A percentile compares a stretch with the other conserved stretches of the same genome.
Evolutionary conservation across 1,140 invertebrate genomes (phyloP).

Genomic region (Trichomalopsis sarcophagae): DNA sequence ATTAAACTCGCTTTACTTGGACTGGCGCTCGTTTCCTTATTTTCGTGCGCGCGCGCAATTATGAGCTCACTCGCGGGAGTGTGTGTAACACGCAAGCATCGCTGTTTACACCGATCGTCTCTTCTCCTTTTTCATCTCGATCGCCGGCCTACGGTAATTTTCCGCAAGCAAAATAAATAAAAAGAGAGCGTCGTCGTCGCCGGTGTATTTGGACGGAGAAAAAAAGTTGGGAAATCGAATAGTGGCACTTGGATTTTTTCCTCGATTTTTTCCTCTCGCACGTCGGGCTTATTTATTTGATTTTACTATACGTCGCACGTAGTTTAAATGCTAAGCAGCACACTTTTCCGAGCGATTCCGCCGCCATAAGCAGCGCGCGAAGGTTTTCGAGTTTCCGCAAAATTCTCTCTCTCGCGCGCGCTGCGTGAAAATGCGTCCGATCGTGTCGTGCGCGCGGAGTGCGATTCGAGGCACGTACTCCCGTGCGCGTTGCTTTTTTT

Average conservation of each 20-base stretch:
- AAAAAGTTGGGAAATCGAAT: neutral
- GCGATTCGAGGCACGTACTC: conserved; percentile 66
- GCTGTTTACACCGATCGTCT: neutral
- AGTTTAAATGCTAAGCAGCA: conserved; percentile 19
- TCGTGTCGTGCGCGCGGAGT: neutral
- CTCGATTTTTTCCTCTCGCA: neutral
- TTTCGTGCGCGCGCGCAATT: neutral
- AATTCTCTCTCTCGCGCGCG: conserved; percentile 48
- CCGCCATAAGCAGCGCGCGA: conserved; percentile 39
- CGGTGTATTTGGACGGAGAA: neutral
- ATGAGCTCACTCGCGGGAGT: conserved; percentile 5
- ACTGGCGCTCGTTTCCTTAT: conserved; percentile 8
- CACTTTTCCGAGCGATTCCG: conserved; percentile 36
- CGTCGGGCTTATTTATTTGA: neutral
- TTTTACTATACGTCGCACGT: conserved; percentile 42
- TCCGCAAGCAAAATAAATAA: neutral
- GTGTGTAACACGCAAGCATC: neutral
- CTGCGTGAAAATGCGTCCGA: conserved; percentile 51
- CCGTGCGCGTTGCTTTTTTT: conserved; percentile 58
- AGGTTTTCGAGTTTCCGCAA: conserved; percentile 54
- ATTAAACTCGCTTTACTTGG: neutral
- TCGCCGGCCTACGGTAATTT: neutral
- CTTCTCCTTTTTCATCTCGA: conserved; percentile 13
- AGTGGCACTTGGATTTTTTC: neutral
- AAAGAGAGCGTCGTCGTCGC: no score